phyloP scores from a whole-genome alignment of 2,113 vertebrate species.

The Kryptolebias marmoratus region DNA sequence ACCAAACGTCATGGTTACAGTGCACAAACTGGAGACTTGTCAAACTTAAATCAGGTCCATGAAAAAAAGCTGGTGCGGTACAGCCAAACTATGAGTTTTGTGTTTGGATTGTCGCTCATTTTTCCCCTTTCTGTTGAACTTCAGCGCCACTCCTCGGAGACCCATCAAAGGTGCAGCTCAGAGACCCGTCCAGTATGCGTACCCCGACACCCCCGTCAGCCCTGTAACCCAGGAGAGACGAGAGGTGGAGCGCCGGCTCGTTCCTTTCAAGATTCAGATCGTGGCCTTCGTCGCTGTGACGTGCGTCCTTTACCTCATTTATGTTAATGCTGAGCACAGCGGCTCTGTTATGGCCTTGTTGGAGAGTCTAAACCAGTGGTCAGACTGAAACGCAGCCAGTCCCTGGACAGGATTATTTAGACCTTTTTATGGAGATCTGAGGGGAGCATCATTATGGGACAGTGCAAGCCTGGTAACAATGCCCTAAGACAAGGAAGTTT shows the following conservation, averaged over 20 bases:
- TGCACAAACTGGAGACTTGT: neutral
- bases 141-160: slow-evolving; percentile 76
- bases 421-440: too few relatives aligned
- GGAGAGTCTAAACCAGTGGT: slow-evolving; percentile 32
- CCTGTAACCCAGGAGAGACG: slow-evolving; percentile 57
- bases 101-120: neutral
- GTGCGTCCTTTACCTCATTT: slow-evolving; percentile 78
- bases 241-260: slow-evolving; percentile 53
- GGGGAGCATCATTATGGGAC: neutral
- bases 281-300: slow-evolving; percentile 73
- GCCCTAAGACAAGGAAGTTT: neutral
- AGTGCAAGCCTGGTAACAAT: neutral
- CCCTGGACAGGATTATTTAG: slow-evolving; percentile 29
- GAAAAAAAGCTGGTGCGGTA: neutral
- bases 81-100: neutral
- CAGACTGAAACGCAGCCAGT: slow-evolving; percentile 20
- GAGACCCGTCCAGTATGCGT: slow-evolving; percentile 76
- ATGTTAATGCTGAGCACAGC: slow-evolving; percentile 66
- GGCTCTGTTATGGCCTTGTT: slow-evolving; percentile 47
- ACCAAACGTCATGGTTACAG: neutral
- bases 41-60: neutral
- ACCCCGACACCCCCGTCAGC: slow-evolving; percentile 67
- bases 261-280: slow-evolving; percentile 76
- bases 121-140: neutral
- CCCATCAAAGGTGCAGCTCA: slow-evolving; percentile 79